These are phyloP conservation scores for Trichogramma pretiosum DNA, from an alignment of 1,140 invertebrate genomes.

Conservation along the genomic window DNA sequence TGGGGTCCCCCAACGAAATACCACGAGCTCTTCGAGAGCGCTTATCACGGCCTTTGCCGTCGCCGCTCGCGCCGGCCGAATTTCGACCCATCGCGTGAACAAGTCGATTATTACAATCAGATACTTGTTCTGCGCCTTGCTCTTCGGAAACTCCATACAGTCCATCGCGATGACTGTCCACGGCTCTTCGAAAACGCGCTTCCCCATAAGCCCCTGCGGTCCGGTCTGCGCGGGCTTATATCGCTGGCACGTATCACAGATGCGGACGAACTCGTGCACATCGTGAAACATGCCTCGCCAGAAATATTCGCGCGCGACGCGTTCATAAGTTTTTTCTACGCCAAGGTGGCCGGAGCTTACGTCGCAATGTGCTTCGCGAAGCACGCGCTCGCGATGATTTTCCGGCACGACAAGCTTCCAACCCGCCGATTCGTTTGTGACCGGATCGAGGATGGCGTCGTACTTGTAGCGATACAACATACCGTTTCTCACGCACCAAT, in stretches of 20 bases:
- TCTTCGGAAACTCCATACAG: too few relatives aligned
- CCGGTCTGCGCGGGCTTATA: neutral
- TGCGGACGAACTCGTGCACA: neutral
- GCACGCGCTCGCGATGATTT: too few relatives aligned
- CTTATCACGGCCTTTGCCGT: conserved; percentile 9
- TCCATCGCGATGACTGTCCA: neutral
- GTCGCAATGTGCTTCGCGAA: too few relatives aligned
- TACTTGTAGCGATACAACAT: too few relatives aligned
- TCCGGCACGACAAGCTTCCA: too few relatives aligned
- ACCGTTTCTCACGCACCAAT: too few relatives aligned
- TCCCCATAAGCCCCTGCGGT: conserved; percentile 4
- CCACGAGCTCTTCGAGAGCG: conserved; percentile 1
- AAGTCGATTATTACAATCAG: conserved; percentile 16
- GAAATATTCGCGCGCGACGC: too few relatives aligned
- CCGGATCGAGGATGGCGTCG: too few relatives aligned
- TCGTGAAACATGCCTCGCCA: neutral
- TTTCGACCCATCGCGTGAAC: conserved; percentile 20
- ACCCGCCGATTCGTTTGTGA: too few relatives aligned
- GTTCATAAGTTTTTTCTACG: too few relatives aligned
- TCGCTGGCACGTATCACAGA: conserved; percentile 4
- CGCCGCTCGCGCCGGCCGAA: conserved; percentile 8
- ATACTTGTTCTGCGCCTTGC: conserved; percentile 6
- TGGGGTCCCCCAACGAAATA: conserved; percentile 14
- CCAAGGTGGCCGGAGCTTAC: too few relatives aligned
- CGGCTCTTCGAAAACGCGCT: neutral